These are phyloP conservation scores for Okamejei kenojei DNA, from an alignment of 2,797 vertebrate genomes.

Conservation along the genomic window DNA sequence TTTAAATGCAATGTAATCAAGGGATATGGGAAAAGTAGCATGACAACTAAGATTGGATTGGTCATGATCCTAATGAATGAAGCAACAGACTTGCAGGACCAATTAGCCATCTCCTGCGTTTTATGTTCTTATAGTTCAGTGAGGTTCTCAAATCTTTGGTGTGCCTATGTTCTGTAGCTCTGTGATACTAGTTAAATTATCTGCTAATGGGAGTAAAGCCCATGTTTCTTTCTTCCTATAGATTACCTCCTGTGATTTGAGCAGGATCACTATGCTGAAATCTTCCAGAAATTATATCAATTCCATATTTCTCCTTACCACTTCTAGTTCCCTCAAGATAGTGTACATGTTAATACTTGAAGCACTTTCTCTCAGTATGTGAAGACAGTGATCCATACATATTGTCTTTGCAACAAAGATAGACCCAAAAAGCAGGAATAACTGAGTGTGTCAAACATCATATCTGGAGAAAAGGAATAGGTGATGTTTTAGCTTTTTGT, in stretches of 20 bases:
- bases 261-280: neutral
- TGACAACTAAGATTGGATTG: too few species aligned
- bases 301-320: neutral
- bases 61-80: too few species aligned
- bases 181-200: neutral
- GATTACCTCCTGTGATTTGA: neutral
- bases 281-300: neutral
- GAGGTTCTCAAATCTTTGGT: too few species aligned
- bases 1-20: too few species aligned
- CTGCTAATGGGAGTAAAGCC: neutral
- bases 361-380: neutral
- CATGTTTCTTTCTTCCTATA: neutral
- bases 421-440: neutral
- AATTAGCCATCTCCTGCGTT: too few species aligned
- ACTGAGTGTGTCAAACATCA: too few species aligned
- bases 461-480: too few species aligned
- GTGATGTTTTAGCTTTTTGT: too few species aligned
- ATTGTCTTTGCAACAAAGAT: neutral
- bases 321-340: neutral
- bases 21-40: too few species aligned
- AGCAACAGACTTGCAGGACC: too few species aligned
- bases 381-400: neutral
- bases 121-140: too few species aligned
- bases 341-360: neutral
- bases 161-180: neutral